These are phyloP conservation scores for Biston betularia DNA, from an alignment of 2,888 invertebrate species.

Conservation along the genomic window DNA sequence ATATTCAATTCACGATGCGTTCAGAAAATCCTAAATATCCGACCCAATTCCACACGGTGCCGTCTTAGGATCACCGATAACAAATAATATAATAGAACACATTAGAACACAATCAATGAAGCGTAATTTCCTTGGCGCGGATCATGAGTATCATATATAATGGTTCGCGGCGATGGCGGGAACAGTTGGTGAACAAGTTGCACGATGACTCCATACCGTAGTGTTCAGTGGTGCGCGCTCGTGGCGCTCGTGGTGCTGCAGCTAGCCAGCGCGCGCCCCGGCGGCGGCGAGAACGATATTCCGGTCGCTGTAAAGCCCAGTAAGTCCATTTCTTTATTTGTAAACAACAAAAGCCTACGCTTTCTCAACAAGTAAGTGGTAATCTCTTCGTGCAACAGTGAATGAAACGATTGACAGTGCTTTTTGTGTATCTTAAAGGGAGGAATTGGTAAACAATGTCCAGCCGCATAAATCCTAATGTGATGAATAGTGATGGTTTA, in stretches of 20 bases:
- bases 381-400: neutral
- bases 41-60: neutral
- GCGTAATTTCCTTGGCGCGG: conserved; percentile 18
- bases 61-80: conserved; percentile 10
- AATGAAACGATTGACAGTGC: neutral
- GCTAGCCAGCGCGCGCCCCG: conserved; percentile 44
- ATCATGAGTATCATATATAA: conserved; percentile 52
- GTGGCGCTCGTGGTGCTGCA: conserved; percentile 49
- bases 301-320: conserved; percentile 22
- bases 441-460: no score
- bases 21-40: neutral
- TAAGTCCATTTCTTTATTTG: conserved; percentile 27
- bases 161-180: conserved; percentile 33
- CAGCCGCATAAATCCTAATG: no score
- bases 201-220: conserved; percentile 51
- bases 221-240: conserved; percentile 54
- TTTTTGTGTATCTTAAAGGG: no score
- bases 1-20: no score
- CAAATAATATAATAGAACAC: conserved; percentile 15
- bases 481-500: no score
- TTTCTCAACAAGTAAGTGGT: neutral
- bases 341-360: neutral
- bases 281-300: conserved; percentile 51
- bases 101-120: conserved; percentile 22
- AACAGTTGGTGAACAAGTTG: conserved; percentile 13